phyloP scores from a whole-genome alignment of 2,888 invertebrate species.

The Beris morrisii region DNA sequence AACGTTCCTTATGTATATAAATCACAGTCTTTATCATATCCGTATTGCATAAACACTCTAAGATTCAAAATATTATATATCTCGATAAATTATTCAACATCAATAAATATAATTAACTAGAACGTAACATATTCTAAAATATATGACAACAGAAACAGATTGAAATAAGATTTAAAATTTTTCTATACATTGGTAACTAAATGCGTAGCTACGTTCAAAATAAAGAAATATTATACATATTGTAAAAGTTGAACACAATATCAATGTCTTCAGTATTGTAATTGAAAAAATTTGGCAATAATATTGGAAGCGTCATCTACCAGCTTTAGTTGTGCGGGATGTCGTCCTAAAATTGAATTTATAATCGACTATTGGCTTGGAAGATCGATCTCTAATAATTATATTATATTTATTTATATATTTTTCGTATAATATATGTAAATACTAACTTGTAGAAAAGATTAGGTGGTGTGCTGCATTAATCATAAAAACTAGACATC shows the following conservation, averaged over 20 bases:
- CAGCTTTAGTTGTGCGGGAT: conserved; percentile 20
- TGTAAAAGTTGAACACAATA: conserved; percentile 17
- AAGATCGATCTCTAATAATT: conserved; percentile 27
- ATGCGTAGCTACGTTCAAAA: no score
- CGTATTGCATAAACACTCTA: conserved; percentile 37
- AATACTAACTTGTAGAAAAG: conserved; percentile 32
- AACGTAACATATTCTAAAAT: conserved; percentile 8
- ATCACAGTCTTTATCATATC: conserved; percentile 41
- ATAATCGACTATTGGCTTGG: conserved; percentile 32
- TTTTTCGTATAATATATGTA: conserved; percentile 11
- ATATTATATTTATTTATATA: neutral
- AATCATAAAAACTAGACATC: conserved; percentile 31
- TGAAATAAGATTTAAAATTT: neutral
- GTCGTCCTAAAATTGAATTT: conserved; percentile 22
- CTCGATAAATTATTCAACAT: conserved; percentile 24
- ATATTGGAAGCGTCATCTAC: conserved; percentile 31
- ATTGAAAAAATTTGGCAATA: conserved; percentile 32
- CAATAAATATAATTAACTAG: conserved; percentile 16
- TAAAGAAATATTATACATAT: no score
- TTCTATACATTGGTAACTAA: no score
- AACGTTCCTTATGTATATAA: conserved; percentile 36
- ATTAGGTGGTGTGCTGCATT: conserved; percentile 30
- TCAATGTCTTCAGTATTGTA: conserved; percentile 1
- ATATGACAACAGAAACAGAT: neutral
- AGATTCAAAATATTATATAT: conserved; percentile 32